Conservation (phyloP, 1,140 invertebrate species). For the Lethrus apterus region DNA sequence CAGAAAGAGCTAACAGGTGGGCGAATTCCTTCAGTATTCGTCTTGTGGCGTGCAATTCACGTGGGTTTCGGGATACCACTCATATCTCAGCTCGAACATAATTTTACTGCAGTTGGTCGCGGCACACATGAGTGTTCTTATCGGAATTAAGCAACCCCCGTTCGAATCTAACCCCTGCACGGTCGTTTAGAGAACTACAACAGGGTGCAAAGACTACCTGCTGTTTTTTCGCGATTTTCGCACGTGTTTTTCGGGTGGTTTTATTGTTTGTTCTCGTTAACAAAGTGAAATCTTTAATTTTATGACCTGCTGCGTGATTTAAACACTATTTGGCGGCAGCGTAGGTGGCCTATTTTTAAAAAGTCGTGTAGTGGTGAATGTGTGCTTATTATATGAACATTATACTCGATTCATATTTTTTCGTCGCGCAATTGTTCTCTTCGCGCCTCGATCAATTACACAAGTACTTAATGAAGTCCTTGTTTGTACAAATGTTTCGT, state of each 20-base stretch:
- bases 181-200: neutral
- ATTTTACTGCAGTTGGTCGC: slow-evolving; percentile 23
- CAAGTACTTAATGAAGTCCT: too few relatives aligned
- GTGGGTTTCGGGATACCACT: slow-evolving; percentile 27
- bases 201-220: slow-evolving; percentile 12
- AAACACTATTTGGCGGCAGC: slow-evolving; percentile 6
- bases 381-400: too few relatives aligned
- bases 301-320: slow-evolving; percentile 8
- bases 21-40: slow-evolving; percentile 26
- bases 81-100: slow-evolving; percentile 22
- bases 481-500: too few relatives aligned
- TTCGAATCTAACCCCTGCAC: slow-evolving; percentile 9
- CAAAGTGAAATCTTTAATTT: slow-evolving; percentile 13
- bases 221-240: slow-evolving; percentile 9
- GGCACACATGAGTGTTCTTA: slow-evolving; percentile 21
- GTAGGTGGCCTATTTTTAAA: slow-evolving; percentile 6
- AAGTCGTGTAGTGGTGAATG: too few relatives aligned
- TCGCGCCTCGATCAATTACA: too few relatives aligned
- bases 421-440: too few relatives aligned
- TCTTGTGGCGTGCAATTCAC: slow-evolving; percentile 27
- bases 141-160: slow-evolving; percentile 8
- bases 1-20: slow-evolving; percentile 27
- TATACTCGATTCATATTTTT: too few relatives aligned
- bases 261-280: slow-evolving; percentile 15
- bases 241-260: slow-evolving; percentile 16